These are phyloP conservation scores for Trichopoda pennipes DNA, from an alignment of 2,888 invertebrate genomes.

Conservation along the genomic window DNA sequence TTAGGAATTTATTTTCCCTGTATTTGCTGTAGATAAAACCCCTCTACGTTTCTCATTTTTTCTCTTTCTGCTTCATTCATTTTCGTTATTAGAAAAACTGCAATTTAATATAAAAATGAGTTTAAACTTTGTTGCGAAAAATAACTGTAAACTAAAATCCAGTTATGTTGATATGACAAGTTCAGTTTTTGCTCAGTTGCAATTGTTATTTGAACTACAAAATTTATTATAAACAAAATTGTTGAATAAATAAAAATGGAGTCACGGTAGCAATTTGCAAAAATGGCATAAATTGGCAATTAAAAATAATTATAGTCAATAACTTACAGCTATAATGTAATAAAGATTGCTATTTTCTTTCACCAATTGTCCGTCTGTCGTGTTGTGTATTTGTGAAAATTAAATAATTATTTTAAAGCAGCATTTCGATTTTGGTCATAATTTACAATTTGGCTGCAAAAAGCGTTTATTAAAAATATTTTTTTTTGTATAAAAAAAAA, in stretches of 20 bases:
- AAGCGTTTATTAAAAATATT: too few relatives aligned
- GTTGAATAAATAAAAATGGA: constrained; percentile 8
- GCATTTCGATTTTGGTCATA: too few relatives aligned
- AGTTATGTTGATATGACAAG: constrained; percentile 59
- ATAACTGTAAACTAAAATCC: constrained; percentile 48
- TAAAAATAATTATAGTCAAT: constrained; percentile 32
- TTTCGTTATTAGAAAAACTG: constrained; percentile 45
- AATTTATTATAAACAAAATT: constrained; percentile 14
- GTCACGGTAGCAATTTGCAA: constrained; percentile 34
- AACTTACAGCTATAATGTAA: constrained; percentile 16
- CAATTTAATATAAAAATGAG: constrained; percentile 64
- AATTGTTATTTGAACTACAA: constrained; percentile 41
- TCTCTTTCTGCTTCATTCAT: constrained; percentile 13
- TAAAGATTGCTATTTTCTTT: not conserved
- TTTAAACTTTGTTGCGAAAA: constrained; percentile 42
- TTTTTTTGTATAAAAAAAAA: too few relatives aligned
- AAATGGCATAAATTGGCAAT: constrained; percentile 40
- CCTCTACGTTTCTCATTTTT: constrained; percentile 15
- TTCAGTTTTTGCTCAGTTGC: constrained; percentile 43
- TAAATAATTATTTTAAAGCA: too few relatives aligned
- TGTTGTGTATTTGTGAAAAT: too few relatives aligned
- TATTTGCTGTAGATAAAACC: not conserved
- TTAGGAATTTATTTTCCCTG: too few relatives aligned
- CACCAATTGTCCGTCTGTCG: too few relatives aligned
- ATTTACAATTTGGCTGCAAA: too few relatives aligned